These are phyloP conservation scores for Boloria euphrosyne DNA, from an alignment of 2,888 invertebrate genomes.

Conservation along the genomic window DNA sequence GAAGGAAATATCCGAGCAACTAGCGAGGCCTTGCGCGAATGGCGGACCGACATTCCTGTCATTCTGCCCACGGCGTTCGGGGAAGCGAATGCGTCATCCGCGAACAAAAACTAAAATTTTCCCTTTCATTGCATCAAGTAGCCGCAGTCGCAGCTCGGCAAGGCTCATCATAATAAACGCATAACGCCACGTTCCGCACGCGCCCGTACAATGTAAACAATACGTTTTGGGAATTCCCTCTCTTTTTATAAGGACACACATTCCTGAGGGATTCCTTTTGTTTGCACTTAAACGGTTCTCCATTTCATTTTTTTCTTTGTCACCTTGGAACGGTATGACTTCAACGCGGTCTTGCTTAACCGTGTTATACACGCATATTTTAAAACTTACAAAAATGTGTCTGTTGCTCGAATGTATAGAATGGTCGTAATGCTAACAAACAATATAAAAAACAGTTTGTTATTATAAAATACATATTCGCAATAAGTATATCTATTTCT, in stretches of 20 bases:
- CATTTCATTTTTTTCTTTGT: slow-evolving; percentile 62
- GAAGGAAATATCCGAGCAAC: slow-evolving; percentile 50
- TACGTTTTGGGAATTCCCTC: slow-evolving; percentile 79
- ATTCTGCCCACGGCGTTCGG: slow-evolving; percentile 62
- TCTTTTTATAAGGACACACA: slow-evolving; percentile 74
- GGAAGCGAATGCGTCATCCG: slow-evolving; percentile 72
- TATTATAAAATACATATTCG: not conserved
- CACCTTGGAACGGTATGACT: slow-evolving; percentile 61
- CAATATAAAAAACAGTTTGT: not conserved
- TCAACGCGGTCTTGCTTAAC: slow-evolving; percentile 58
- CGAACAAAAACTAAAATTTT: slow-evolving; percentile 76
- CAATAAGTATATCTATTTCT: no score
- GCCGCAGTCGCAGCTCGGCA: slow-evolving; percentile 46
- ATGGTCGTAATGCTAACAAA: not conserved
- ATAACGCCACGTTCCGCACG: slow-evolving; percentile 61
- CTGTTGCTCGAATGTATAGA: not conserved
- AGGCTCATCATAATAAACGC: slow-evolving; percentile 68
- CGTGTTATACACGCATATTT: slow-evolving; percentile 45
- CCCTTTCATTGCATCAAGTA: slow-evolving; percentile 76
- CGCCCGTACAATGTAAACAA: slow-evolving; percentile 72
- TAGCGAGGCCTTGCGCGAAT: slow-evolving; percentile 42
- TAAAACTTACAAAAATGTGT: slow-evolving; percentile 3
- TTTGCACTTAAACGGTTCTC: slow-evolving; percentile 69
- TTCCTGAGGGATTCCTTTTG: slow-evolving; percentile 82
- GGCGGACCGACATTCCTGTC: slow-evolving; percentile 51